These are phyloP conservation scores for Stenotaenia linearis DNA, from an alignment of 2,888 invertebrate species.

Conservation along the genomic window DNA sequence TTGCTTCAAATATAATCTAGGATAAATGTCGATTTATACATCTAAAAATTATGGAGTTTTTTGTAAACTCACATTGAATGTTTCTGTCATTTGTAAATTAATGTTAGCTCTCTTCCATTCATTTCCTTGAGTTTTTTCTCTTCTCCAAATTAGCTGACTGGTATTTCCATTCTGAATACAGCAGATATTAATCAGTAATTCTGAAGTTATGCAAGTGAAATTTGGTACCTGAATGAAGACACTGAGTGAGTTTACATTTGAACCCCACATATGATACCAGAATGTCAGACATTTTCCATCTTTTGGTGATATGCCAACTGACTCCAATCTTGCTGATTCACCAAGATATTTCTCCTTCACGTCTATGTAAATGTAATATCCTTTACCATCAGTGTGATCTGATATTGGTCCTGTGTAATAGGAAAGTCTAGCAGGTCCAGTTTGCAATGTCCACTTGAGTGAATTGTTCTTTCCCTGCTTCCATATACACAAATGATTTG, in stretches of 20 bases:
- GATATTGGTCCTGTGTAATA: neutral
- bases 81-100: neutral
- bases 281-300: neutral
- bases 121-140: neutral
- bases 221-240: neutral
- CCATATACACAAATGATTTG: neutral
- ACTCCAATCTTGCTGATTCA: neutral
- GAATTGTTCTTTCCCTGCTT: neutral
- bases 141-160: neutral
- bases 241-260: neutral
- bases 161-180: neutral
- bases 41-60: neutral
- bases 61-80: neutral
- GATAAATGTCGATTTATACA: neutral
- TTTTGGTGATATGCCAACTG: neutral
- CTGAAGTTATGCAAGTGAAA: neutral
- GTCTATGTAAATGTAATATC: neutral
- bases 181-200: neutral
- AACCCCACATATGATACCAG: neutral
- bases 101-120: neutral
- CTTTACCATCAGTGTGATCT: neutral
- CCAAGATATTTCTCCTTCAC: neutral
- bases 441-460: neutral
- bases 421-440: neutral
- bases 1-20: neutral